Conservation (phyloP, 2,888 invertebrate species). For the Tanypteryx hageni region DNA sequence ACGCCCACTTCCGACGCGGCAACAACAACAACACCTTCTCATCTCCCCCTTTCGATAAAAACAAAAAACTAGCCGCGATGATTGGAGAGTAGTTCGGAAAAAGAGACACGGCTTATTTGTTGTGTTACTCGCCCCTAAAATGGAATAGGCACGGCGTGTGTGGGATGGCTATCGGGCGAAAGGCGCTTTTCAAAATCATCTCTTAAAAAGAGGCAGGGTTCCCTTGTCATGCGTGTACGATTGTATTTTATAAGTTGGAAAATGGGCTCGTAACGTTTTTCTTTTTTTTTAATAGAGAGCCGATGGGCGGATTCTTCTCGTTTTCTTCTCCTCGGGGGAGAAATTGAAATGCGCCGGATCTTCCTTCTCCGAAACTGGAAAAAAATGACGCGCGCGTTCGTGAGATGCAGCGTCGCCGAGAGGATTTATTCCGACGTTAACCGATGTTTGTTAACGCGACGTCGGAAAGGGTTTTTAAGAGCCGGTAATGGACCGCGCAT, state of each 20-base stretch:
- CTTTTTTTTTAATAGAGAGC: neutral
- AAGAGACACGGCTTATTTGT: neutral
- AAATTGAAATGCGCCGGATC: neutral
- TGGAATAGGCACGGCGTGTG: neutral
- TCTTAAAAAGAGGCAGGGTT: neutral
- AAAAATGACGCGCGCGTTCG: neutral
- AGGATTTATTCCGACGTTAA: conserved; percentile 3
- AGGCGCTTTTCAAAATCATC: conserved; percentile 10
- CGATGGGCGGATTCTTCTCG: conserved; percentile 6
- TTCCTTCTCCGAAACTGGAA: neutral
- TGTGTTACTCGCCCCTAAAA: neutral
- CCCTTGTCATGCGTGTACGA: neutral
- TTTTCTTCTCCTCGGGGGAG: neutral
- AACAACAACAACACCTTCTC: neutral
- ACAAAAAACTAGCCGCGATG: too few relatives aligned
- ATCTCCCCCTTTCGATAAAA: neutral
- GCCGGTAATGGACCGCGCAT: neutral
- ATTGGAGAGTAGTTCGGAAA: too few relatives aligned
- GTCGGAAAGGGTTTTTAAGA: neutral
- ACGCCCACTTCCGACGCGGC: too few relatives aligned
- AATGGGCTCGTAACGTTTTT: neutral
- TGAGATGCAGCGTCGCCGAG: neutral
- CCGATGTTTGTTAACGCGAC: neutral
- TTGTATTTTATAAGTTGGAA: conserved; percentile 5
- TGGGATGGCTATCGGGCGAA: neutral